Evolutionary conservation across 2,888 invertebrate genomes (phyloP), one percentile per base, ranked within the genome.

Genomic region (Ceramica pisi): DNA sequence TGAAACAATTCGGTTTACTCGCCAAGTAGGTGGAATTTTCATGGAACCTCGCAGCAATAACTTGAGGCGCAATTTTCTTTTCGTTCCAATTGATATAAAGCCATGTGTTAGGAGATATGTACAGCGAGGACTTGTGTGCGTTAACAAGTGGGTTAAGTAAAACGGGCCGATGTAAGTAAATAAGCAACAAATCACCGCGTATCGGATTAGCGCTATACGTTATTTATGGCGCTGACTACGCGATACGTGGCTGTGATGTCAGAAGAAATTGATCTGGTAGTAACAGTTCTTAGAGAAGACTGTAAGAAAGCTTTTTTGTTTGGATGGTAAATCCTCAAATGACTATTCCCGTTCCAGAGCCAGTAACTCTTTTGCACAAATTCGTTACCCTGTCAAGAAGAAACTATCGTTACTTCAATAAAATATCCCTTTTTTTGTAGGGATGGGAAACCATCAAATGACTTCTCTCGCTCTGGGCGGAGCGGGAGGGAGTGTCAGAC

Each of bases 171-270:
- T 91, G 91, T 92, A 92, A 92, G 91, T 92, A 93, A 94, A 93
- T 92, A 92, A 90, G 90, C 91, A 91, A 95, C 94, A 95, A 94
- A 95, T 95, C 95, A 94, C 93, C 83, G 89, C 86, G 88, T 91
- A 94, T 94, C 93, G 92, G 94, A 94, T 95, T 94, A 93, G 90
- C 91, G 90, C 92, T 90, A 93, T 93, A 91, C 83, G 93, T 94
- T 94, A 95, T 95, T 95, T 95, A 95, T 94, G 91, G 90, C 85
- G 92, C 91, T 91, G 93, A 92, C 87, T 88, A 81, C 81, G 90
- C 91, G 88, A 88, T 89, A 90, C 89, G 89, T 87, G 87, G 66
- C 83, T 46, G 4, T 6, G 85, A 88, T 59, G 63, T 74, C 81
- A 75, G 31, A 61, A 1, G 8, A 7, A 0, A 41, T 80, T 82